Evolutionary conservation across 2,113 vertebrate species (phyloP), one percentile per base, ranked within the genome.

Genomic region (Lanius collurio): DNA sequence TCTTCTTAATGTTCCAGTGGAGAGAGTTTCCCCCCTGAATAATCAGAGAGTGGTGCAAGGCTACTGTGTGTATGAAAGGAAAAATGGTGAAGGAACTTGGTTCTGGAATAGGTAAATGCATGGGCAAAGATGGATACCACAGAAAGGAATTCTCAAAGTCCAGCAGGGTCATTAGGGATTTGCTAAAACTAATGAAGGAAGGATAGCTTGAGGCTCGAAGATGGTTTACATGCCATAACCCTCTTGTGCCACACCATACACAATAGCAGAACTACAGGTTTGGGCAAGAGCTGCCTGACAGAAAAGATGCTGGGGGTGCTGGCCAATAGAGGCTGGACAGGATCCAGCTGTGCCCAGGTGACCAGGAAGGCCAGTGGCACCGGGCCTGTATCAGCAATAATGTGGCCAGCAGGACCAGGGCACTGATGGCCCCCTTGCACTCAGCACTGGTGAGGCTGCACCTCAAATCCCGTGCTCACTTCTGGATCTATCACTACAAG

Each of bases 381-480:
- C 24, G n/a, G 44, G 24, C 8, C 12, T 73, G 17, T 15, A 16
- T 19, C 44, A 59, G 28, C 13, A 13, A 1, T 2, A 16, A 8
- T 23, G 39, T 22, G 19, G 13, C 23, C 57, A 47, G 17, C 24
- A 47, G 39, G 24, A 39, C 2, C 9, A 52, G 17, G 17, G 5
- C 41, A 47, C 50, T 3, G 20, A 65, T 11, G 17, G 11, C 0
- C 7, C 11, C 8, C 14, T 4, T 65, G 81, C 23, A 26, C 17
- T 59, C 2, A 4, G 6, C 33, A 13, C 1, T 59, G 28, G 10
- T 33, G 56, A 63, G 12, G 10, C 6, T 1, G 1, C 10, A 33
- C 7, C 10, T 79, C 3, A 15, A 41, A 14, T 60, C 11, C 24
- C 13, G 8, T 20, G 12, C 53, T 22, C 46, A 35, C 10, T 27